phyloP scores from a whole-genome alignment of 2,113 vertebrate genomes.

The Tetrax tetrax region DNA sequence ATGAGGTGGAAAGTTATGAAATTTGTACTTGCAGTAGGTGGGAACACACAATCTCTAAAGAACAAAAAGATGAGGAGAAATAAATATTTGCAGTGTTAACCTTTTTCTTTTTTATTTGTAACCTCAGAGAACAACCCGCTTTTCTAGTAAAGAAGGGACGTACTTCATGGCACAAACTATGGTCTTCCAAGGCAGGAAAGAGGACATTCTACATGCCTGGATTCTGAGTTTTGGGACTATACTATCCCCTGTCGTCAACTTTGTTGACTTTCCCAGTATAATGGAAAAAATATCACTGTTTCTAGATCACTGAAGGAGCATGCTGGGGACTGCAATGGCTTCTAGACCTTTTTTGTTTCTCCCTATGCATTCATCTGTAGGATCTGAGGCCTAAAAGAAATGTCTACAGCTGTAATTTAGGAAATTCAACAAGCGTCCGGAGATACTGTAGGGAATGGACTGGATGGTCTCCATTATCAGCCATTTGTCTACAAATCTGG shows the following conservation, averaged over 20 bases:
- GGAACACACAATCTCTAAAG: conserved; percentile 76
- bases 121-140: background rate
- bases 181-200: background rate
- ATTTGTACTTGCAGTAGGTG: conserved; percentile 85
- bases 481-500: background rate
- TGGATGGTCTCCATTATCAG: background rate
- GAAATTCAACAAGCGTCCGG: background rate
- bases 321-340: background rate
- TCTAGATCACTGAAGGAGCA: background rate
- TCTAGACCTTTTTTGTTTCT: background rate
- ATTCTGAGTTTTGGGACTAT: background rate
- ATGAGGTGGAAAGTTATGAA: conserved; percentile 71
- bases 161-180: background rate
- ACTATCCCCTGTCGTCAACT: background rate
- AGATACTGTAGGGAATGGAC: background rate
- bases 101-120: background rate
- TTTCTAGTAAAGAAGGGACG: background rate
- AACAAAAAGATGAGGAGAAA: background rate
- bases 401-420: background rate
- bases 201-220: background rate
- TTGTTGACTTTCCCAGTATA: background rate
- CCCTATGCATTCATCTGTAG: background rate
- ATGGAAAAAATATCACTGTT: background rate
- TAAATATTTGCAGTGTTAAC: background rate
- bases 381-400: background rate